phyloP scores from a whole-genome alignment of 2,888 invertebrate species.

The Oxyteleia sp. region DNA sequence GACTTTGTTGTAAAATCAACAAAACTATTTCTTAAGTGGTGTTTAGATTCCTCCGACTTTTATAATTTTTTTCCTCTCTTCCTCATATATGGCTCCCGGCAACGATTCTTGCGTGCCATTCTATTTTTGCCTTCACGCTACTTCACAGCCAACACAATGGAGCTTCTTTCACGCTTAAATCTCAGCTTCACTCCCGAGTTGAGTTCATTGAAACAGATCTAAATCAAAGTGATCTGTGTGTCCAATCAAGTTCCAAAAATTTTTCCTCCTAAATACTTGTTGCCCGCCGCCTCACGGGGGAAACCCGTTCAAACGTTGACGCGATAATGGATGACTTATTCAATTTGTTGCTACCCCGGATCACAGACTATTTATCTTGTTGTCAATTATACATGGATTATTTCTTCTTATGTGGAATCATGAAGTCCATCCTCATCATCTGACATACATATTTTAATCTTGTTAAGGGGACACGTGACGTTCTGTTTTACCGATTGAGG shows the following conservation, averaged over 20 bases:
- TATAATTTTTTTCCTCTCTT: conserved; percentile 36
- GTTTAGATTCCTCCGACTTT: conserved; percentile 36
- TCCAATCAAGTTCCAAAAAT: conserved; percentile 44
- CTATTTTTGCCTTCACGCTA: conserved; percentile 61
- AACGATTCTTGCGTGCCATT: conserved; percentile 51
- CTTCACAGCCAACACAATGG: conserved; percentile 47
- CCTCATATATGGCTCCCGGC: conserved; percentile 37
- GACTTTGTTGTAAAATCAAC: conserved; percentile 28
- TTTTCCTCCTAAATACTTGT: conserved; percentile 30
- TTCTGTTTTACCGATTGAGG: too few relatives aligned
- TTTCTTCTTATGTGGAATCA: too few relatives aligned
- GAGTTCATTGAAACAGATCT: conserved; percentile 42
- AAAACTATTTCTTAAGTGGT: conserved; percentile 31
- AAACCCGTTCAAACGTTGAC: conserved; percentile 19
- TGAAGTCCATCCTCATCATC: too few relatives aligned
- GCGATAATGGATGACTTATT: conserved; percentile 25
- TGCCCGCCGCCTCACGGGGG: conserved; percentile 26
- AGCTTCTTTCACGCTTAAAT: conserved; percentile 61
- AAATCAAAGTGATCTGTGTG: conserved; percentile 35
- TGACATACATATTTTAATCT: too few relatives aligned
- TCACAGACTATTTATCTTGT: too few relatives aligned
- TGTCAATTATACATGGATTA: too few relatives aligned
- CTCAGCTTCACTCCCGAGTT: conserved; percentile 45
- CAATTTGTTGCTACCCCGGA: too few relatives aligned
- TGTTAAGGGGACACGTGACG: too few relatives aligned